phyloP scores from a whole-genome alignment of 1,140 invertebrate genomes.

The Formica exsecta region DNA sequence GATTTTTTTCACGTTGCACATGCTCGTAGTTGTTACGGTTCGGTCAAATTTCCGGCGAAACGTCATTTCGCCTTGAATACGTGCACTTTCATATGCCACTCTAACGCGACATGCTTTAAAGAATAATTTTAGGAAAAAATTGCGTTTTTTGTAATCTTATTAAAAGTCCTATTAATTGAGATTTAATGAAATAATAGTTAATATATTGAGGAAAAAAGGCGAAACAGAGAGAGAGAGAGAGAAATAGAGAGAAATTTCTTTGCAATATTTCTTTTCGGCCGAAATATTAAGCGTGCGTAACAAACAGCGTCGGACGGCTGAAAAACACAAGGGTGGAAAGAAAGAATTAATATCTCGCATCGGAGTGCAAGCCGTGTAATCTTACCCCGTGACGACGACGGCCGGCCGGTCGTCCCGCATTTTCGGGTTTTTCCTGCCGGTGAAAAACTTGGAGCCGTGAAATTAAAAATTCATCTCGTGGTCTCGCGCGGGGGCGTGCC shows the following conservation, averaged over 20 bases:
- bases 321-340: slow-evolving; percentile 59
- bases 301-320: slow-evolving; percentile 9
- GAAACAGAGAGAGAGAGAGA: too few species aligned
- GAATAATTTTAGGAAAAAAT: background rate
- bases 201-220: background rate
- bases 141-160: background rate
- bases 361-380: slow-evolving; percentile 61
- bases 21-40: slow-evolving; percentile 19
- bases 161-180: background rate
- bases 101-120: background rate
- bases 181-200: slow-evolving; percentile 21
- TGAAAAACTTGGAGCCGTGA: slow-evolving; percentile 66
- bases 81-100: background rate
- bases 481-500: slow-evolving; percentile 57
- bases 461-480: slow-evolving; percentile 73
- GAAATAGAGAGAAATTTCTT: too few species aligned
- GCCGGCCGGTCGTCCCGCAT: slow-evolving; percentile 23
- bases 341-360: slow-evolving; percentile 71
- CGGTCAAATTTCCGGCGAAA: slow-evolving; percentile 55
- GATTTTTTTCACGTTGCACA: slow-evolving; percentile 26
- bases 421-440: slow-evolving; percentile 63
- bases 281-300: slow-evolving; percentile 50
- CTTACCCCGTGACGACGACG: slow-evolving; percentile 57
- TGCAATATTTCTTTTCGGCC: background rate
- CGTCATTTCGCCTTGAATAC: background rate